phyloP scores from a whole-genome alignment of 1,140 invertebrate species.

The Lutraria rhynchaena region DNA sequence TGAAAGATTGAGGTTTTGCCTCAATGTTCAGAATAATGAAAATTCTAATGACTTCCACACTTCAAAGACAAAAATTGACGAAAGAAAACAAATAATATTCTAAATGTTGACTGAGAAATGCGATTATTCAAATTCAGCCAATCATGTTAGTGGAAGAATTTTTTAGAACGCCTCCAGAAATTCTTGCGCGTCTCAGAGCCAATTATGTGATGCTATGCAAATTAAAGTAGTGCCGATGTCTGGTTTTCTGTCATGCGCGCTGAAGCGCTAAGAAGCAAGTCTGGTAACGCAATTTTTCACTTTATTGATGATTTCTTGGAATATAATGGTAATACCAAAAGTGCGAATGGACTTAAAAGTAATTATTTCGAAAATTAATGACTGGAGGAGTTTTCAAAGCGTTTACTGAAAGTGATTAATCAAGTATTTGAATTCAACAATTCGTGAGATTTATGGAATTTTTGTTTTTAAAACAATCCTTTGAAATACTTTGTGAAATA shows the following conservation, averaged over 20 bases:
- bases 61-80: slow-evolving; percentile 13
- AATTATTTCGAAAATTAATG: slow-evolving; percentile 53
- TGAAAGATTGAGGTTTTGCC: slow-evolving; percentile 23
- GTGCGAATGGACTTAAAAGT: slow-evolving; percentile 48
- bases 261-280: slow-evolving; percentile 41
- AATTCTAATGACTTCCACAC: slow-evolving; percentile 17
- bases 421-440: slow-evolving; percentile 35
- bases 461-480: slow-evolving; percentile 32
- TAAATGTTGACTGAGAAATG: too few species aligned
- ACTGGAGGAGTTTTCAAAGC: slow-evolving; percentile 41
- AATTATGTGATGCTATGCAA: not conserved
- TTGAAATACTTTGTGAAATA: not conserved
- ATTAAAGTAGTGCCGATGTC: slow-evolving; percentile 41
- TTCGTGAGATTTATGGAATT: slow-evolving; percentile 47
- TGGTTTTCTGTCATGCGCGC: slow-evolving; percentile 35
- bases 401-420: slow-evolving; percentile 33
- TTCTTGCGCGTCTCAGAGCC: not conserved
- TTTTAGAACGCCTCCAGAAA: not conserved
- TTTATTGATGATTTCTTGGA: slow-evolving; percentile 51
- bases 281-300: slow-evolving; percentile 55
- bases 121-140: not conserved
- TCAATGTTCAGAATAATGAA: slow-evolving; percentile 33
- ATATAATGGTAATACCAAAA: slow-evolving; percentile 40
- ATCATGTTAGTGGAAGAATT: not conserved
- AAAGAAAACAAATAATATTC: slow-evolving; percentile 30